Percentiles rank a stretch among this genome's conserved stretches.
These are phyloP conservation scores for Kryptolebias ocellatus DNA, from an alignment of 2,797 vertebrate species.

Conservation along the genomic window DNA sequence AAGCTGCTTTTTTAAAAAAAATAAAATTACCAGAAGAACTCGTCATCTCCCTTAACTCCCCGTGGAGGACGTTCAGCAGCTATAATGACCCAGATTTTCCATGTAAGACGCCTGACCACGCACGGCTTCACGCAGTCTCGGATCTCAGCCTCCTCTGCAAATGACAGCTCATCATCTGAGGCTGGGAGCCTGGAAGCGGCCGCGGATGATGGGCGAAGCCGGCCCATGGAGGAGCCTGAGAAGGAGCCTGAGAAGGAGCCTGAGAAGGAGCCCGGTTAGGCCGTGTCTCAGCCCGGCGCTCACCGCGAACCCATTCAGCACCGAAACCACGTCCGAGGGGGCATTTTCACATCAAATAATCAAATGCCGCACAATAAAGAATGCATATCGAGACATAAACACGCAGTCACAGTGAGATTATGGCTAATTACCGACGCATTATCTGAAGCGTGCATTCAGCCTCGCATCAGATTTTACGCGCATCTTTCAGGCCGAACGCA, in stretches of 20 bases:
- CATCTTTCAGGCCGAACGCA: neutral
- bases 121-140: conserved; percentile 30
- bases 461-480: conserved; percentile 1
- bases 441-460: conserved; percentile 18
- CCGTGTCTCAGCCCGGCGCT: conserved; percentile 44
- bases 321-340: neutral
- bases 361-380: too few species aligned
- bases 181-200: conserved; percentile 9
- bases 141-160: conserved; percentile 19
- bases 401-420: neutral
- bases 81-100: conserved; percentile 52
- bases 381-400: neutral
- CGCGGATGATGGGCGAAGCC: conserved; percentile 22
- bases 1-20: conserved; percentile 22
- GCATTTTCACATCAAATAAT: neutral
- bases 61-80: neutral
- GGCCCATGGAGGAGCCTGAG: conserved; percentile 36
- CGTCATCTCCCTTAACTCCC: conserved; percentile 18
- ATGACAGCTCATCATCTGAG: conserved; percentile 52
- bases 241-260: conserved; percentile 36
- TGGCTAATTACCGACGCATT: conserved; percentile 26
- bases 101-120: conserved; percentile 43
- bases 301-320: conserved; percentile 5
- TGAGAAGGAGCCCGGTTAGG: conserved; percentile 60
- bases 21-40: conserved; percentile 10